Percentiles rank a stretch among this genome's conserved stretches.
Evolutionary conservation across 2,888 invertebrate species (phyloP).

Genomic region (Parnassius glacialis): DNA sequence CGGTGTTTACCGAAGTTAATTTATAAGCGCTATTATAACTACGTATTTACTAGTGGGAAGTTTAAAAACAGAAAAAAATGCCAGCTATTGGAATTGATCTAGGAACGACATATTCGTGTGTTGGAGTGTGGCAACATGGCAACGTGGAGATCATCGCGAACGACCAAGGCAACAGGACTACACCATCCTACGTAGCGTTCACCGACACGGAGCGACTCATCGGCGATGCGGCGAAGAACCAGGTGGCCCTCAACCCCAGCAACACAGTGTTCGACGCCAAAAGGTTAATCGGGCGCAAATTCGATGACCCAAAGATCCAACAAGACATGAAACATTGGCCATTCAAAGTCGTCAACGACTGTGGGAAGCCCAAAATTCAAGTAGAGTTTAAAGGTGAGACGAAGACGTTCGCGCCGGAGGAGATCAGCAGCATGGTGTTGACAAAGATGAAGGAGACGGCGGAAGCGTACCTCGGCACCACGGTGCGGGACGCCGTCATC

Average conservation of each 20-base stretch:
- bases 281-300: no score
- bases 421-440: conserved; percentile 85
- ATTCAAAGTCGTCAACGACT: no score
- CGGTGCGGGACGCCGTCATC: conserved; percentile 86
- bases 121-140: conserved; percentile 91
- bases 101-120: conserved; percentile 93
- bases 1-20: conserved; percentile 23
- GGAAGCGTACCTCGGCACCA: conserved; percentile 85
- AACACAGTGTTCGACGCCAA: no score
- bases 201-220: no score
- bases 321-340: no score
- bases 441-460: conserved; percentile 83
- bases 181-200: conserved; percentile 68
- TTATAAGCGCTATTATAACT: conserved; percentile 16
- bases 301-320: no score
- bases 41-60: conserved; percentile 18
- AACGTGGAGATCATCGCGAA: conserved; percentile 95
- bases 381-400: conserved; percentile 84
- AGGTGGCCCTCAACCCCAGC: no score
- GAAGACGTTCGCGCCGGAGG: conserved; percentile 85
- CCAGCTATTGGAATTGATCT: conserved; percentile 82
- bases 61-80: conserved; percentile 43
- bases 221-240: no score
- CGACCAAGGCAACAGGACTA: conserved; percentile 93
- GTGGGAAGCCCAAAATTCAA: conserved; percentile 85